Evolutionary conservation across 1,140 invertebrate species (phyloP), one percentile per base, ranked within the genome.

Genomic region (Drosophila simulans): DNA sequence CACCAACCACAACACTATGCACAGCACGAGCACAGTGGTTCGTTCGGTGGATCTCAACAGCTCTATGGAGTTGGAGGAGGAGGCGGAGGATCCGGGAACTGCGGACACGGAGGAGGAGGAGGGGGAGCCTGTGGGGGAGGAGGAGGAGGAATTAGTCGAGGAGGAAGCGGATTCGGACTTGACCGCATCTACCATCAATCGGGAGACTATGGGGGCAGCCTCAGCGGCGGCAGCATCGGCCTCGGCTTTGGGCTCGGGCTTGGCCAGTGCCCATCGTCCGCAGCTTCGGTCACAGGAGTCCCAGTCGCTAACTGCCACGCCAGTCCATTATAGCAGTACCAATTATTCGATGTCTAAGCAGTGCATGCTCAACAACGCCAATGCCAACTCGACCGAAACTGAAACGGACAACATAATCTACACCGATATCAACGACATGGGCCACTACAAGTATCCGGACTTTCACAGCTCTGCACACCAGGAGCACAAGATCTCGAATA

Each of bases 321-420:
- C 86, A 92, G 81, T 88, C 80, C 92, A 91, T 92, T 92, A 92
- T 92, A 92, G 91, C 92, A 92, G 83, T 92, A 92, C 92, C 70
- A 92, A 71, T 71, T 92, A 91, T 92, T 92, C 90, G 92, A 92
- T 92, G 92, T 92, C 92, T 92, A 92, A 92, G 66, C 91, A 92
- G 78, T 91, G 83, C 75, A 91, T 92, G 86, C 77, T 92, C 20
- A 92, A 92, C 64, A 92, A 90, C 66, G 91, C 82, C 37, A 92
- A 91, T 65, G 91, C 82, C 65, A 91, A 91, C 77, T 92, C 90
- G 45, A 91, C 91, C 20, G 88, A 92, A 88, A 91, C 91, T 22
- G 91, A 92, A 66, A 91, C 88, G 40, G 92, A 92, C 64, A 92
- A 92, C 77, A 92, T 92, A 53, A 92, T 92, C 51, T 92, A 92